A percentile compares a stretch with the other conserved stretches of the same genome.
These are phyloP conservation scores for Diglossa brunneiventris DNA, from an alignment of 2,113 vertebrate genomes.

Conservation along the genomic window DNA sequence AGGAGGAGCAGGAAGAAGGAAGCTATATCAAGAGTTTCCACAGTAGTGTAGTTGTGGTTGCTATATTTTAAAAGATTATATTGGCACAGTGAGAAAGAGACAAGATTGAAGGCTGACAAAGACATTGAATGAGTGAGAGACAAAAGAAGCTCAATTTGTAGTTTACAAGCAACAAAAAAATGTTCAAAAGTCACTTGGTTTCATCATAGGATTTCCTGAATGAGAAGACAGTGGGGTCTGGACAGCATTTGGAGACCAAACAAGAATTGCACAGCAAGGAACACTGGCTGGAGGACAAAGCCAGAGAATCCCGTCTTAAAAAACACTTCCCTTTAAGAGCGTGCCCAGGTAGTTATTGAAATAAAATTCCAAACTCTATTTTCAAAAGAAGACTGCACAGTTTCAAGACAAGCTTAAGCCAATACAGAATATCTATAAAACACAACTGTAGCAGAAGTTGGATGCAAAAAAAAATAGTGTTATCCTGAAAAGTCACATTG, in stretches of 20 bases:
- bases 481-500: neutral
- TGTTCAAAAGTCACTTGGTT: neutral
- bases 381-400: neutral
- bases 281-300: neutral
- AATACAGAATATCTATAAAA: neutral
- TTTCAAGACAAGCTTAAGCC: neutral
- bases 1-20: slow-evolving; percentile 1
- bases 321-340: neutral
- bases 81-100: neutral
- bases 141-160: neutral
- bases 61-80: neutral
- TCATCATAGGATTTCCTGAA: neutral
- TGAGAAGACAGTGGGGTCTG: neutral
- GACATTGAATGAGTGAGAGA: neutral
- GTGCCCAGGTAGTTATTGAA: neutral
- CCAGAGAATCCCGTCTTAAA: neutral
- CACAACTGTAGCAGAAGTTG: neutral
- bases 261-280: neutral
- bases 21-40: neutral
- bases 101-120: neutral
- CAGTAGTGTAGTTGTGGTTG: neutral
- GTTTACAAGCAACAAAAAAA: neutral
- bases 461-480: neutral
- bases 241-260: neutral
- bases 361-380: neutral